These are phyloP conservation scores for Karalla daura DNA, from an alignment of 2,797 vertebrate species.

Conservation along the genomic window DNA sequence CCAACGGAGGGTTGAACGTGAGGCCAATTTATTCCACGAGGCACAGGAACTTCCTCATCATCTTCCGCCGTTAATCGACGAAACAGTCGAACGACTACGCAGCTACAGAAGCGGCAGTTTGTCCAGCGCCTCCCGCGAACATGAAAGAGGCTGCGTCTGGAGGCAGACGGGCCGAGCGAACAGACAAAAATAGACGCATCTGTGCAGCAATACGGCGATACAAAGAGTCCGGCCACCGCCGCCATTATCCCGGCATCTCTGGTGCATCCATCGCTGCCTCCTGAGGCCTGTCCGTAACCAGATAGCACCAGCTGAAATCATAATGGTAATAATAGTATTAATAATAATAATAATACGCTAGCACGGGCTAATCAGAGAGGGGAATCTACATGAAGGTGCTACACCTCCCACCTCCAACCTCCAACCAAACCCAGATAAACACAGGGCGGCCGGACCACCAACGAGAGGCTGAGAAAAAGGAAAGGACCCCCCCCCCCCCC, in stretches of 20 bases:
- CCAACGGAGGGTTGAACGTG: too few species aligned
- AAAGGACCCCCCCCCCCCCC: too few species aligned
- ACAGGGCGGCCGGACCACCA: constrained; percentile 40
- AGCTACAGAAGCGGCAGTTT: too few species aligned
- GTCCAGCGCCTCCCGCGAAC: too few species aligned
- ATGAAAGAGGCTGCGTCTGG: too few species aligned
- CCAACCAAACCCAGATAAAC: constrained; percentile 50
- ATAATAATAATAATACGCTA: constrained; percentile 20
- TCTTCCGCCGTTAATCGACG: too few species aligned
- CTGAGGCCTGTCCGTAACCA: constrained; percentile 11
- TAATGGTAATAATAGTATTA: too few species aligned
- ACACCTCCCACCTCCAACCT: constrained; percentile 24
- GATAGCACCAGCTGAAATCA: not conserved
- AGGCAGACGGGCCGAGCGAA: not conserved
- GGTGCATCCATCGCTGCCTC: constrained; percentile 23
- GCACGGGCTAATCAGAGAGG: constrained; percentile 37
- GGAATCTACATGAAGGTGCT: constrained; percentile 40
- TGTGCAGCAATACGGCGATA: not conserved
- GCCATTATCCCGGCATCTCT: constrained; percentile 20
- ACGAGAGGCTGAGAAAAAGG: constrained; percentile 70
- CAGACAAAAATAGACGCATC: constrained; percentile 1
- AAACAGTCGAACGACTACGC: too few species aligned
- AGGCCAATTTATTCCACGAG: too few species aligned
- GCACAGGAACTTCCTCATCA: too few species aligned
- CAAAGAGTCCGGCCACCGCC: not conserved